These are phyloP conservation scores for Atta texana DNA, from an alignment of 1,140 invertebrate genomes.

Conservation along the genomic window DNA sequence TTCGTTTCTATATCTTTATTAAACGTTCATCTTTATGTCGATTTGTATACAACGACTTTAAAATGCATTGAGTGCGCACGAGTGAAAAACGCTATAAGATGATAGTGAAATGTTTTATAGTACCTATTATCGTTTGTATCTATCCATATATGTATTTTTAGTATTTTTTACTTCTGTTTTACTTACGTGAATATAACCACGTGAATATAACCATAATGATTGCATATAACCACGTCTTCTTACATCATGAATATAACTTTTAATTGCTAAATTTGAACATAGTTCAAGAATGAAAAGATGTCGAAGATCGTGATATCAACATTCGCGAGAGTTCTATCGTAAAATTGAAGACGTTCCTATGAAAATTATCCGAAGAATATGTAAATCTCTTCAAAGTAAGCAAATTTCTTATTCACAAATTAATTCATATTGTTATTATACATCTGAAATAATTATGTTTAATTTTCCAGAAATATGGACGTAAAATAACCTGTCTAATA, in stretches of 20 bases:
- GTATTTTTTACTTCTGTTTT: not conserved
- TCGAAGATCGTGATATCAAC: not conserved
- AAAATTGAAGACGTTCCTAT: conserved; percentile 1
- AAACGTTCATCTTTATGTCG: too few species aligned
- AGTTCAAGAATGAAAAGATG: not conserved
- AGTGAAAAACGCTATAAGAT: not conserved
- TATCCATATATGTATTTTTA: not conserved
- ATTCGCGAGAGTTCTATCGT: not conserved
- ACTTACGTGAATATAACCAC: not conserved
- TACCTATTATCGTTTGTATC: not conserved
- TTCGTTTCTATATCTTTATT: too few species aligned
- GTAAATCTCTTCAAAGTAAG: conserved; percentile 19
- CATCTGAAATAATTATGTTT: not conserved
- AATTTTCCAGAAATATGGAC: conserved; percentile 6
- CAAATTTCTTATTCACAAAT: not conserved
- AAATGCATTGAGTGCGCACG: too few species aligned
- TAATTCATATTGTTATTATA: not conserved
- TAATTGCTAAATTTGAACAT: not conserved
- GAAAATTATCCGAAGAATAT: not conserved
- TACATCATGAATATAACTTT: not conserved
- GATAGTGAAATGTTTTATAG: not conserved
- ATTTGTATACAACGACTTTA: too few species aligned
- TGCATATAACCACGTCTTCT: not conserved
- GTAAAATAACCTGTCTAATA: conserved; percentile 15
- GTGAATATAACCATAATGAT: not conserved